Conservation (phyloP, 2,888 invertebrate species). For the Stegana nigrithorax region DNA sequence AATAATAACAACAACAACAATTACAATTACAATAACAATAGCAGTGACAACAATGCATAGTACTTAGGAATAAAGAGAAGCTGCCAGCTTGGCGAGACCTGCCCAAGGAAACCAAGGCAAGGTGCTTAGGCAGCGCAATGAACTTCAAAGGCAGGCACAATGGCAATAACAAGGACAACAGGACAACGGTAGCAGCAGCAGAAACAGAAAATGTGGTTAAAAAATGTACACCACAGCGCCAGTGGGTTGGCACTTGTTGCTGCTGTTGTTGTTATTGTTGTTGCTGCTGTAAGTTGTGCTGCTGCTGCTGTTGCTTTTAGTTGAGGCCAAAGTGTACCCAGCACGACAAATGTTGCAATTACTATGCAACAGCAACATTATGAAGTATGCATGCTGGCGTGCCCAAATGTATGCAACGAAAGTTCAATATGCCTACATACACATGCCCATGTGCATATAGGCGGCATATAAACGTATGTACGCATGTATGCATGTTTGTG, state of each 20-base stretch:
- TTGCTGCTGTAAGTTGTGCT: conserved; percentile 23
- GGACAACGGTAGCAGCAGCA: neutral
- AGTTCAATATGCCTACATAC: conserved; percentile 49
- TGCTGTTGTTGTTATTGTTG: conserved; percentile 26
- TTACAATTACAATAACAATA: conserved; percentile 28
- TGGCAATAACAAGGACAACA: conserved; percentile 17
- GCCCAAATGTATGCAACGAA: conserved; percentile 25
- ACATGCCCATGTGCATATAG: neutral
- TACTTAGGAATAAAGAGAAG: neutral
- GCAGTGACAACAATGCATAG: conserved; percentile 34
- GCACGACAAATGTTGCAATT: conserved; percentile 55
- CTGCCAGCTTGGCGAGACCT: neutral
- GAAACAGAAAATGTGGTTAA: conserved; percentile 27
- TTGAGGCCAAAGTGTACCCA: too few relatives aligned
- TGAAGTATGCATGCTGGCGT: conserved; percentile 8
- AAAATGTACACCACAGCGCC: conserved; percentile 11
- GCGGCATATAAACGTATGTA: neutral
- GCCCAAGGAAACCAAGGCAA: neutral
- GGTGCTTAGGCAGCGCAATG: neutral
- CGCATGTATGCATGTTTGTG: conserved; percentile 4
- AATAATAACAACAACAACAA: neutral
- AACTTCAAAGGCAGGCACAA: conserved; percentile 20
- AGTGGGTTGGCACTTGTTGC: conserved; percentile 26
- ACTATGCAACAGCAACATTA: conserved; percentile 42
- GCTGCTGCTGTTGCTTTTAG: conserved; percentile 24